Conservation (phyloP, 2,797 vertebrate species). For the Lindbergichthys nudifrons region DNA sequence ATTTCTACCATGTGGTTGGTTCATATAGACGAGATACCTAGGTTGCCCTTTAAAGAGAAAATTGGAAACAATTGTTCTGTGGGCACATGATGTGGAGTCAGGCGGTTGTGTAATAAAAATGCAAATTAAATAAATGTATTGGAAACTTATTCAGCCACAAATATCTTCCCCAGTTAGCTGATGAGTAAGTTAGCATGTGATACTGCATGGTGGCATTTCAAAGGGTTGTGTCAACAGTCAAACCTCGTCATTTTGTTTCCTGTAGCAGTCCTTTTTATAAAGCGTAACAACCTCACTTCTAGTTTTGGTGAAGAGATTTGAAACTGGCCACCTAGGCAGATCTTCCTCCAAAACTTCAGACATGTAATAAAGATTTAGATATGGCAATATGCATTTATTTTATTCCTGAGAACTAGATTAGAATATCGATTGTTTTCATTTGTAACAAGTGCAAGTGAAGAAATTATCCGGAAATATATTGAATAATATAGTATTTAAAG, state of each 20-base stretch:
- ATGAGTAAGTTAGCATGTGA: constrained; percentile 60
- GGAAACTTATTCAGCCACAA: constrained; percentile 40
- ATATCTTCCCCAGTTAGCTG: constrained; percentile 36
- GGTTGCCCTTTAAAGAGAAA: constrained; percentile 61
- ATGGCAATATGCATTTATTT: too few species aligned
- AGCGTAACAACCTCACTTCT: background rate
- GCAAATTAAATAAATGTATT: constrained; percentile 44
- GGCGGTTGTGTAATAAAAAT: constrained; percentile 41
- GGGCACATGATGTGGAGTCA: constrained; percentile 18
- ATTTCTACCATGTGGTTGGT: constrained; percentile 55
- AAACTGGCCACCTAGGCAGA: background rate
- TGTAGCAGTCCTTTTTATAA: background rate
- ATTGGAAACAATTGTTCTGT: constrained; percentile 29
- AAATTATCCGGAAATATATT: background rate
- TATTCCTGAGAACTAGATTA: too few species aligned
- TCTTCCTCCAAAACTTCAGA: background rate
- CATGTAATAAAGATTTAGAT: too few species aligned
- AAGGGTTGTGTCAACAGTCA: constrained; percentile 15
- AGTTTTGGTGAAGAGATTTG: background rate
- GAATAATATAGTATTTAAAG: background rate
- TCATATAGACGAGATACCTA: constrained; percentile 18
- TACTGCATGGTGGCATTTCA: constrained; percentile 50
- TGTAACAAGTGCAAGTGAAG: background rate
- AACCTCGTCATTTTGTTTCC: constrained; percentile 34
- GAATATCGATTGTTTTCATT: too few species aligned